phyloP scores from a whole-genome alignment of 2,797 vertebrate genomes.

The Gouania willdenowi region DNA sequence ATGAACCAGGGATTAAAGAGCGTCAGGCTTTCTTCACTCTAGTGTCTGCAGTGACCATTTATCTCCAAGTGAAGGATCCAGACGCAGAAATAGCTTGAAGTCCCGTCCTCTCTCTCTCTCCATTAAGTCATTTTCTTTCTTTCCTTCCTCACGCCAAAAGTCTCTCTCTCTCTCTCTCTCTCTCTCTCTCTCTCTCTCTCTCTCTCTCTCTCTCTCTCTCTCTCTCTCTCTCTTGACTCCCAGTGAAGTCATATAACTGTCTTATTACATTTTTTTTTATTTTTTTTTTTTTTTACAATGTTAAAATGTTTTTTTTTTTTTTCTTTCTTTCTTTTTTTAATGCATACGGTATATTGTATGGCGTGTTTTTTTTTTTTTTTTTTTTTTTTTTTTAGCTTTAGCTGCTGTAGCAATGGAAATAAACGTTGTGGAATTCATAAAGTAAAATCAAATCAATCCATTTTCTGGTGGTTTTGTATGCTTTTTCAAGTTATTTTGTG shows the following conservation, averaged over 20 bases:
- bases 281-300: no score
- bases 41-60: slow-evolving; percentile 36
- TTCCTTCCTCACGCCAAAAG: slow-evolving; percentile 20
- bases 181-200: slow-evolving; percentile 5
- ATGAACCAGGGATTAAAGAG: slow-evolving; percentile 45
- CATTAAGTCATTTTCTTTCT: slow-evolving; percentile 24
- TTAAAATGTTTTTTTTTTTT: no score
- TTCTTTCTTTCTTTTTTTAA: no score
- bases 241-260: slow-evolving; percentile 64
- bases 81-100: slow-evolving; percentile 27
- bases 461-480: no score
- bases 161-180: slow-evolving; percentile 40
- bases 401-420: no score
- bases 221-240: slow-evolving; percentile 60
- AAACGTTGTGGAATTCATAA: no score
- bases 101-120: slow-evolving; percentile 17
- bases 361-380: no score
- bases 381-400: no score
- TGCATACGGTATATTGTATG: no score
- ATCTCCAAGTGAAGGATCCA: slow-evolving; percentile 28
- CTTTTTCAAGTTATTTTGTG: no score
- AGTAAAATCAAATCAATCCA: no score
- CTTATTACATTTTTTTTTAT: no score
- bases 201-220: slow-evolving; percentile 10
- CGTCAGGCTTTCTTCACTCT: slow-evolving; percentile 13